These are phyloP conservation scores for Lethrus apterus DNA, from an alignment of 1,140 invertebrate species.

Conservation along the genomic window DNA sequence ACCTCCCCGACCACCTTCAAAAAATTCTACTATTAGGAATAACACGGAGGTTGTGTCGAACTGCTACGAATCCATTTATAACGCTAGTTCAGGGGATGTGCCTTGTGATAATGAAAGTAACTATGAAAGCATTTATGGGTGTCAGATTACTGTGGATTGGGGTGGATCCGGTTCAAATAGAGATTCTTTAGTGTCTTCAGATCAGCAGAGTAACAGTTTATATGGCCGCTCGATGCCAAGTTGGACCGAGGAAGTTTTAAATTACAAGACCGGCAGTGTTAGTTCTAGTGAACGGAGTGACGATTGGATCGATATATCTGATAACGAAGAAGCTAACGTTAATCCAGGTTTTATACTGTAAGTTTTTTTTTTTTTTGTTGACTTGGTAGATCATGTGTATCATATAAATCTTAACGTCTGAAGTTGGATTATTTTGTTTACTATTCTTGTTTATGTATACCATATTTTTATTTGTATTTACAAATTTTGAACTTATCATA, in stretches of 20 bases:
- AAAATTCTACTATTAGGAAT: slow-evolving; percentile 21
- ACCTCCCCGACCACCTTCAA: slow-evolving; percentile 28
- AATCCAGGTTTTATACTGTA: slow-evolving; percentile 42
- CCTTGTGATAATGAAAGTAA: slow-evolving; percentile 8
- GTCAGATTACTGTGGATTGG: slow-evolving; percentile 16
- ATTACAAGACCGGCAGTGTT: slow-evolving; percentile 40
- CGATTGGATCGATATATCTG: slow-evolving; percentile 59
- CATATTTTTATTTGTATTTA: too few species aligned
- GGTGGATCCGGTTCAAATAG: slow-evolving; percentile 45
- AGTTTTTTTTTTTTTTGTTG: slow-evolving; percentile 27
- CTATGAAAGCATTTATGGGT: slow-evolving; percentile 34
- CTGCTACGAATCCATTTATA: slow-evolving; percentile 37
- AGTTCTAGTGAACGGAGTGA: slow-evolving; percentile 53
- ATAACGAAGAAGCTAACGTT: slow-evolving; percentile 40
- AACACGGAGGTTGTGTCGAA: slow-evolving; percentile 27
- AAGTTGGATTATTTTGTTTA: too few species aligned
- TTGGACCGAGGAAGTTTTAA: slow-evolving; percentile 45
- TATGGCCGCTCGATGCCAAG: slow-evolving; percentile 51
- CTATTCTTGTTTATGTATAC: too few species aligned
- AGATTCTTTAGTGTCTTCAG: slow-evolving; percentile 51
- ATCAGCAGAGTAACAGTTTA: slow-evolving; percentile 58
- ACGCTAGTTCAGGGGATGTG: background rate
- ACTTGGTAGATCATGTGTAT: too few species aligned
- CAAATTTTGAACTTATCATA: too few species aligned
- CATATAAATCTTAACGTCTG: too few species aligned